A percentile compares a stretch with the other conserved stretches of the same genome.
Evolutionary conservation across 2,888 invertebrate genomes (phyloP).

Genomic region (Lathronympha strigana): DNA sequence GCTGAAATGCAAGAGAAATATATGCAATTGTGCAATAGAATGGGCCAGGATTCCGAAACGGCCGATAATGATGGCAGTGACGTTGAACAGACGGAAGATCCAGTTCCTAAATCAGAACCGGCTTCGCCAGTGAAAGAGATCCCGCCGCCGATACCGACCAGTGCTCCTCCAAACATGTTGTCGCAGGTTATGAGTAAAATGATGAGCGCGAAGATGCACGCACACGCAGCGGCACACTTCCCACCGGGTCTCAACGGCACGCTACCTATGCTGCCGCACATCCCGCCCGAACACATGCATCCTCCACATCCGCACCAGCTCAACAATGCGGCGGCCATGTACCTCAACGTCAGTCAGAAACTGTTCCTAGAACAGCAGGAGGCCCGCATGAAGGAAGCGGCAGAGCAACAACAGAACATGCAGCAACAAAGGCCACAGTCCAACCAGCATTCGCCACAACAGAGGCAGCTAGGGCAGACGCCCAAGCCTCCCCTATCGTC

Average conservation of each 20-base stretch:
- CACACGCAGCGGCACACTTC: conserved; percentile 80
- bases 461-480: conserved; percentile 76
- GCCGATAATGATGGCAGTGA: conserved; percentile 91
- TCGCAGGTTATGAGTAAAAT: conserved; percentile 87
- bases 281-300: conserved; percentile 83
- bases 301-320: conserved; percentile 84
- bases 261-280: conserved; percentile 83
- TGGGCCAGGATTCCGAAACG: conserved; percentile 91
- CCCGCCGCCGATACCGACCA: conserved; percentile 74
- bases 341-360: conserved; percentile 90
- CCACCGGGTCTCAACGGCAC: conserved; percentile 85
- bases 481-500: conserved; percentile 83
- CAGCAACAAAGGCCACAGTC: conserved; percentile 85
- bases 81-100: conserved; percentile 84
- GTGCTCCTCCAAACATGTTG: conserved; percentile 81
- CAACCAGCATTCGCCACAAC: conserved; percentile 83
- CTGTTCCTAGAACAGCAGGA: conserved; percentile 92
- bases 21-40: conserved; percentile 92
- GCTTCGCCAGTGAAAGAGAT: conserved; percentile 82
- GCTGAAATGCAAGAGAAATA: conserved; percentile 97
- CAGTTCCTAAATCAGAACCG: conserved; percentile 84
- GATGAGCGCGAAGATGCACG: conserved; percentile 86
- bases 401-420: conserved; percentile 83
- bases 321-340: conserved; percentile 88
- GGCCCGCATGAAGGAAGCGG: conserved; percentile 88